Base-by-base conservation (phyloP, 1,140 invertebrate genomes). In the Caerostris extrusa region DNA sequence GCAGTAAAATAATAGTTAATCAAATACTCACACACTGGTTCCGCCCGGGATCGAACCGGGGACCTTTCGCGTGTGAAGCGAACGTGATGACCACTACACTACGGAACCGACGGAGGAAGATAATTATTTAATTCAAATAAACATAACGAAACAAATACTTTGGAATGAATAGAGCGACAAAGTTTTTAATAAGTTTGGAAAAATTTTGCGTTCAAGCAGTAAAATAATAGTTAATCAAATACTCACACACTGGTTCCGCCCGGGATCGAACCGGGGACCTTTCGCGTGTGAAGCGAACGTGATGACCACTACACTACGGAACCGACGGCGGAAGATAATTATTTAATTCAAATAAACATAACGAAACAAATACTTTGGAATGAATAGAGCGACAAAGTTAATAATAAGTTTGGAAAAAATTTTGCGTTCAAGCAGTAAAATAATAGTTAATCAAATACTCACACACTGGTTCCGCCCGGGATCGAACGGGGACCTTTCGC, bases 211-310 rank as follows among this genome's bases (percentile, higher is more conserved):
- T 34, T 34, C 34, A 34, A 34, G 34, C 34, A 34, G 34, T 34
- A 34, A 34, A 34, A 34, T 34, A 34, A 34, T 2, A 34, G 34
- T 34, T 34, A 34, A 34, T 34, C 2, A 34, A 34, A 0, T 34
- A 34, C 34, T 34, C 0, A 34, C 34, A 34, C 34, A 34, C 64
- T 69, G 61, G 87, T 97, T 97, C 97, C 97, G 97, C 97, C 97
- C 97, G 97, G 97, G 97, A 97, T 97, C 97, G 97, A 97, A 97
- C 97, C 97, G 97, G 97, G 97, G 97, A 97, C 97, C 97, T 97
- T 97, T 97, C 97, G 97, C 97, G 97, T 97, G 97, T 97, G 97
- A 97, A 97, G 97, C 97, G 96, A 96, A 97, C 97, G 97, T 97
- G 97, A 97, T 97, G 97, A 97, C 97, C 97, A 96, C 97, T 97